Evolutionary conservation across 1,140 invertebrate species (phyloP).

Genomic region (Drosophila carrolli): DNA sequence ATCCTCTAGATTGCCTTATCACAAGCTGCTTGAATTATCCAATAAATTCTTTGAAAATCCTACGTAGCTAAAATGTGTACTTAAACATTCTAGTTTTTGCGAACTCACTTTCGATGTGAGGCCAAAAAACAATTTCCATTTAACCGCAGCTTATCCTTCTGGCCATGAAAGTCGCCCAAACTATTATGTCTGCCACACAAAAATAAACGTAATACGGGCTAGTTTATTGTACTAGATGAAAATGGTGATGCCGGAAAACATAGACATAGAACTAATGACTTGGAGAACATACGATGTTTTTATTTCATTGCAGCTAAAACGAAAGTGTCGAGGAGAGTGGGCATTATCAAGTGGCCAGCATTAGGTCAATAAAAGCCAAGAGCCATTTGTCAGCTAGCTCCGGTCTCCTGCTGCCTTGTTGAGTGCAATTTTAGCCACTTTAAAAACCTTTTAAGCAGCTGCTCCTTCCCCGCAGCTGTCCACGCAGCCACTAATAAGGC

Average conservation of each 20-base stretch:
- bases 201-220: conserved; percentile 51
- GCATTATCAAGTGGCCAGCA: conserved; percentile 19
- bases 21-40: background rate
- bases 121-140: conserved; percentile 24
- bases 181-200: conserved; percentile 31
- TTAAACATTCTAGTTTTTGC: conserved; percentile 30
- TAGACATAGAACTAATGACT: conserved; percentile 47
- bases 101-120: background rate
- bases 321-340: conserved; percentile 12
- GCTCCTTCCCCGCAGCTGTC: conserved; percentile 50
- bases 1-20: background rate
- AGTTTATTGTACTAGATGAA: conserved; percentile 25
- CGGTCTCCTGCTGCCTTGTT: background rate
- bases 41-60: conserved; percentile 9
- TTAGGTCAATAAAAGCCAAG: conserved; percentile 43
- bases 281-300: conserved; percentile 42
- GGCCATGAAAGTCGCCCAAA: conserved; percentile 26
- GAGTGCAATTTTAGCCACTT: conserved; percentile 45
- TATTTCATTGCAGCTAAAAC: conserved; percentile 40
- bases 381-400: conserved; percentile 31
- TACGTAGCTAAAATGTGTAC: conserved; percentile 6
- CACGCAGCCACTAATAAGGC: conserved; percentile 67
- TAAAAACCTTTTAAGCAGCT: conserved; percentile 78
- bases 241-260: background rate
- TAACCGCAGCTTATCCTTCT: conserved; percentile 49